A percentile compares a stretch with the other conserved stretches of the same genome.
These are phyloP conservation scores for Smutsia gigantea DNA, from an alignment of 2,797 vertebrate genomes.

Conservation along the genomic window DNA sequence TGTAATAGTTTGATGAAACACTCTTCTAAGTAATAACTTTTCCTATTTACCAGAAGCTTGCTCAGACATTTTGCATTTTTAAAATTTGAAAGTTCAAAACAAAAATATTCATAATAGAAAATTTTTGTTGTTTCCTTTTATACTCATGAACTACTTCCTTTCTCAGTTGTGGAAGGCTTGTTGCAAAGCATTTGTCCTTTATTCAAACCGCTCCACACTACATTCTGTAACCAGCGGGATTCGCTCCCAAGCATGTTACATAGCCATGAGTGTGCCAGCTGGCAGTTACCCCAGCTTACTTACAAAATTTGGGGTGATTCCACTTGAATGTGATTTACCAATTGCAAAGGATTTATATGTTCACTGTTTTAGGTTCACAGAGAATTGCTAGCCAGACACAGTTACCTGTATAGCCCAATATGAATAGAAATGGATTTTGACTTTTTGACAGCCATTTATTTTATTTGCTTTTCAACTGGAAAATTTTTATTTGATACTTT, in stretches of 20 bases:
- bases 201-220: background rate
- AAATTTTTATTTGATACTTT: conserved; percentile 42
- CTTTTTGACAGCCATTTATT: conserved; percentile 7
- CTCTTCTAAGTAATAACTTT: conserved; percentile 15
- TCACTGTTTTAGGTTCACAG: background rate
- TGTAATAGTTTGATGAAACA: background rate
- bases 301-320: background rate
- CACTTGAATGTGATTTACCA: background rate
- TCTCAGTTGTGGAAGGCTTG: background rate
- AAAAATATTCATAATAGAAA: background rate
- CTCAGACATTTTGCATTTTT: background rate
- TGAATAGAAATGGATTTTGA: background rate
- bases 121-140: background rate
- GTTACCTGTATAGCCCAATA: background rate
- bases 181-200: background rate
- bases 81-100: background rate
- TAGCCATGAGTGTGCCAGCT: background rate
- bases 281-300: background rate
- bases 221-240: fast-evolving
- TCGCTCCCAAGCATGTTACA: background rate
- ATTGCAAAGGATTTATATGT: background rate
- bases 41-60: background rate
- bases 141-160: background rate
- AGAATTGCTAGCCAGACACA: background rate
- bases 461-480: conserved; percentile 36